phyloP scores from a whole-genome alignment of 2,113 vertebrate species.

The Dunckerocampus dactyliophorus region DNA sequence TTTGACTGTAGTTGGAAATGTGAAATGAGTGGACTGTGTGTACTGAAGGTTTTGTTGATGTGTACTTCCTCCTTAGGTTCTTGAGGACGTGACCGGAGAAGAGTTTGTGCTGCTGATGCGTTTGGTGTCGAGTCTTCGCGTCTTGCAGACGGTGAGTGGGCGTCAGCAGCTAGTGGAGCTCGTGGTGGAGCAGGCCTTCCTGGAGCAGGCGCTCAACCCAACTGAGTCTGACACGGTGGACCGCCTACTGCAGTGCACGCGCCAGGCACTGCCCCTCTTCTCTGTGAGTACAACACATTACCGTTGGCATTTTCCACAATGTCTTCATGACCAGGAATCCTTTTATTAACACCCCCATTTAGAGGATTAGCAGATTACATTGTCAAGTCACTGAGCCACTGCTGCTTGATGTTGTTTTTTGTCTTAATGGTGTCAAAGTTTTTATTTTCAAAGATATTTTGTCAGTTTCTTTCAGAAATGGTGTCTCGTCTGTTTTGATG shows the following conservation, averaged over 20 bases:
- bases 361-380: no score
- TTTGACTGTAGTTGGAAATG: no score
- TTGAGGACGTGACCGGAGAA: constrained; percentile 95
- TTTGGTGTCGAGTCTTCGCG: constrained; percentile 84
- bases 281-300: constrained; percentile 74
- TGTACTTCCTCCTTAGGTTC: constrained; percentile 72
- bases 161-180: constrained; percentile 92
- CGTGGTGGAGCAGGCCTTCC: constrained; percentile 91
- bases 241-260: constrained; percentile 93
- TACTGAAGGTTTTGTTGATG: no score
- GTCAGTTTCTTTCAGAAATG: no score
- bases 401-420: no score
- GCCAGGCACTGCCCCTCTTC: constrained; percentile 93
- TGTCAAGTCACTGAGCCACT: no score
- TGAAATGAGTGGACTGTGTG: no score
- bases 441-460: no score
- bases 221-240: constrained; percentile 89
- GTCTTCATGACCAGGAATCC: background rate
- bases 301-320: no score
- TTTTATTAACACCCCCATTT: no score
- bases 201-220: constrained; percentile 91
- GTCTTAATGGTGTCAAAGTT: no score
- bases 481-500: no score
- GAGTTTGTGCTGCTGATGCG: constrained; percentile 99
- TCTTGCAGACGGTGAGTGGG: constrained; percentile 90